A percentile compares a stretch with the other conserved stretches of the same genome.
phyloP scores from a whole-genome alignment of 2,888 invertebrate genomes.

The Drosophila bunnanda region DNA sequence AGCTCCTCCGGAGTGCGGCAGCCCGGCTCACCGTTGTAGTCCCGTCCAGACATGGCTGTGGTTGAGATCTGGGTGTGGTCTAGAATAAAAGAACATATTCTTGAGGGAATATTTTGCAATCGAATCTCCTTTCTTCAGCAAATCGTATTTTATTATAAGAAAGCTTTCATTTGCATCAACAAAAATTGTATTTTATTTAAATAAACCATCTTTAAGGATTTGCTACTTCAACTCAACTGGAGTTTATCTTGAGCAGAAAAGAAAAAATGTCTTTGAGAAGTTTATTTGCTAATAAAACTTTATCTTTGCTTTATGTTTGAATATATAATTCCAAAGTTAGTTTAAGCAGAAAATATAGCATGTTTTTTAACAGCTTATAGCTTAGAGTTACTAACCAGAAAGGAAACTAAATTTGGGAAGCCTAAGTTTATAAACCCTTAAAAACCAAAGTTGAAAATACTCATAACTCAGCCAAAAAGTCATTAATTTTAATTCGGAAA shows the following conservation, averaged over 20 bases:
- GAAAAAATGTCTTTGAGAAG: neutral
- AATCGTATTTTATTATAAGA: neutral
- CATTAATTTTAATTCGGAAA: too few relatives aligned
- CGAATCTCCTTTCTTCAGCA: neutral
- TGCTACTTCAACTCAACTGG: neutral
- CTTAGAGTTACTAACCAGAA: neutral
- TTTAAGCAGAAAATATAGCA: too few relatives aligned
- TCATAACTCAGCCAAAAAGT: too few relatives aligned
- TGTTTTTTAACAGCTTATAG: too few relatives aligned
- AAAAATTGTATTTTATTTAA: neutral
- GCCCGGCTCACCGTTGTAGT: conserved; percentile 57
- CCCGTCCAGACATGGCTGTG: conserved; percentile 33
- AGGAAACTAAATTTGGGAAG: too few relatives aligned
- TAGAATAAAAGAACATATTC: neutral
- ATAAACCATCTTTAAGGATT: neutral
- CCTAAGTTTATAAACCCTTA: too few relatives aligned
- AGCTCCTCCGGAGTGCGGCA: conserved; percentile 48
- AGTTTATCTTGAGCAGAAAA: neutral
- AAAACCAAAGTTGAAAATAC: too few relatives aligned
- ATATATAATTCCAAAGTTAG: neutral
- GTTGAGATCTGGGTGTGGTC: neutral
- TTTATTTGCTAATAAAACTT: neutral
- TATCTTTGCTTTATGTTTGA: neutral
- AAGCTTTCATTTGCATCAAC: too few relatives aligned
- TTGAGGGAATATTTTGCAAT: neutral